phyloP scores from a whole-genome alignment of 2,888 invertebrate species.

The Lordiphosa andalusiaca region DNA sequence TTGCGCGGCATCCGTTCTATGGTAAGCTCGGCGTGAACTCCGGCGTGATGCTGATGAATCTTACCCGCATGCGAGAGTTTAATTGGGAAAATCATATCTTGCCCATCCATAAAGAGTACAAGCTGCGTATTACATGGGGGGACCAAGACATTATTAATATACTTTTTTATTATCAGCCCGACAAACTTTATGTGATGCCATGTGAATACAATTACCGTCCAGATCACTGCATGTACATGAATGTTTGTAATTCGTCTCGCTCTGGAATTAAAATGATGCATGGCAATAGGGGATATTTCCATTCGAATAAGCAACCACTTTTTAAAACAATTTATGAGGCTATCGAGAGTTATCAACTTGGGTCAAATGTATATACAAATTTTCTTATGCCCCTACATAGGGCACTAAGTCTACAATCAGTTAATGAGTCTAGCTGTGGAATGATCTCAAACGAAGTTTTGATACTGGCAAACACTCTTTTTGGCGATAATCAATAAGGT shows the following conservation, averaged over 20 bases:
- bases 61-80: conserved; percentile 93
- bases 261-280: conserved; percentile 91
- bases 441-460: conserved; percentile 83
- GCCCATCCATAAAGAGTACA: conserved; percentile 92
- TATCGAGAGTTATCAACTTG: conserved; percentile 83
- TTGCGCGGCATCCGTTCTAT: conserved; percentile 97
- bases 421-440: conserved; percentile 84
- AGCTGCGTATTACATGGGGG: conserved; percentile 95
- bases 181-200: conserved; percentile 88
- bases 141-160: conserved; percentile 97
- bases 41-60: conserved; percentile 98
- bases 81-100: conserved; percentile 92
- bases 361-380: conserved; percentile 74
- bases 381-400: conserved; percentile 67
- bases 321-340: conserved; percentile 87
- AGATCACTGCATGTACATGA: conserved; percentile 98
- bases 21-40: conserved; percentile 92
- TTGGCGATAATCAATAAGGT: conserved; percentile 70
- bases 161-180: conserved; percentile 90
- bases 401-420: conserved; percentile 82
- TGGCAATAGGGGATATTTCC: conserved; percentile 93
- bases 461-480: conserved; percentile 79
- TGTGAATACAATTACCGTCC: conserved; percentile 96
- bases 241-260: conserved; percentile 85
- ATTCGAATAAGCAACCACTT: conserved; percentile 91